Base-by-base conservation (phyloP, 2,797 vertebrate genomes). In the Takifugu ocellatus region DNA sequence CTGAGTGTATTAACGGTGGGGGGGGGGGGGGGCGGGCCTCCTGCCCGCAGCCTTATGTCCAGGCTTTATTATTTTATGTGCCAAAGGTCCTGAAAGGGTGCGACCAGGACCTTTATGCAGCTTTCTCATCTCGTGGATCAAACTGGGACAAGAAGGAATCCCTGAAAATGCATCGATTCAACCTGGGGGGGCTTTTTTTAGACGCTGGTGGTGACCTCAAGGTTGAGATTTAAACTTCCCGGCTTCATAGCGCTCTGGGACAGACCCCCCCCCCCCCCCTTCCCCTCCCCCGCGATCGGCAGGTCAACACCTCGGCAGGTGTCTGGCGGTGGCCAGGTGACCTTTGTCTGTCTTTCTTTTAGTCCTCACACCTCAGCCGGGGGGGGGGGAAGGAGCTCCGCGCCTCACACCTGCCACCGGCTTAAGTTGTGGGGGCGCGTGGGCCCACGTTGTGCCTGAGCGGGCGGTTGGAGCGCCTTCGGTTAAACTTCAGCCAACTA, bases 261-360 rank as follows among this genome's bases (percentile, higher is more conserved):
- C n/a, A 21, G 44, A 17, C 10, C 49, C 10, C 12, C 16, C 14
- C 2, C 52, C n/a, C 49, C 36, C 47, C 51, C 16, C 48, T 56
- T 61, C 50, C 43, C 51, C 47, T 58, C 69, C 56, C 58, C 39
- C n/a, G 74, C 59, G 1, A 83, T 82, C 62, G 47, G 77, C 75
- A 80, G 82, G 84, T 85, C 85, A 61, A 81, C 85, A 84, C 86
- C 84, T 85, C 78, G 51, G 82, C 68, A 44, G 76, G 82, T 54
- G 77, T 70, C 69, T 71, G 12, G 24, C 62, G 67, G 71, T 75
- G 82, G 85, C 79, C 79, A 77, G 78, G 74, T 84, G 86, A 88
- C 86, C 85, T 88, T 87, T 89, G 79, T 84, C 77, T 85, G 83
- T 87, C 86, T 84, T 88, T 88, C 84, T 85, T 84, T 84, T 79